phyloP scores from a whole-genome alignment of 2,888 invertebrate species.

The Agriopis marginaria region DNA sequence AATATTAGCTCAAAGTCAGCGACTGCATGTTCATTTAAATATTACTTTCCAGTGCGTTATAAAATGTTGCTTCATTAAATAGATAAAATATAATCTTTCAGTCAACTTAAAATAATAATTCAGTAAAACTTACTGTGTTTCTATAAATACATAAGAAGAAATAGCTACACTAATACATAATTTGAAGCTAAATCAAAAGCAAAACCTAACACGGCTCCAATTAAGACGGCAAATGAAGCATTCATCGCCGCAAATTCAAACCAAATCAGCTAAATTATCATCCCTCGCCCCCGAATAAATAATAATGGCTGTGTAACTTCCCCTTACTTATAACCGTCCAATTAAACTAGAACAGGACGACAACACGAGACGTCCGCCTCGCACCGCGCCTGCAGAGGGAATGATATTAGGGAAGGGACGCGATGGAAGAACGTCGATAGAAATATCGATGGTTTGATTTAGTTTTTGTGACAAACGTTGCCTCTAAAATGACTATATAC shows the following conservation, averaged over 20 bases:
- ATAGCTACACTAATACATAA: no score
- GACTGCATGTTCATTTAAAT: no score
- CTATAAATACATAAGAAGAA: no score
- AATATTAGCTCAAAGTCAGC: neutral
- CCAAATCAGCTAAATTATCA: slow-evolving; percentile 37
- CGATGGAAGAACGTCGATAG: slow-evolving; percentile 1
- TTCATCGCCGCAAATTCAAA: slow-evolving; percentile 27
- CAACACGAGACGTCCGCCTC: slow-evolving; percentile 38
- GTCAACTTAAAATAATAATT: no score
- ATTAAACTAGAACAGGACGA: slow-evolving; percentile 41
- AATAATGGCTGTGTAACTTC: neutral
- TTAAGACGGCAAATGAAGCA: slow-evolving; percentile 27
- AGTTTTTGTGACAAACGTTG: neutral
- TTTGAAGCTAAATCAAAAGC: neutral
- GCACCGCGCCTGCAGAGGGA: slow-evolving; percentile 40
- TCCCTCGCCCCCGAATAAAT: slow-evolving; percentile 17
- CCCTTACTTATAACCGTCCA: slow-evolving; percentile 35
- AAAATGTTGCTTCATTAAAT: no score
- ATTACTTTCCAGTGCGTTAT: no score
- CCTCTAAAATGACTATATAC: no score
- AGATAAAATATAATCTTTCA: no score
- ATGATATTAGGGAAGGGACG: slow-evolving; percentile 31
- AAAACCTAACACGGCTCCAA: slow-evolving; percentile 8
- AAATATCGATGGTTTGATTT: neutral
- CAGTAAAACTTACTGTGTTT: no score